Conservation (phyloP, 2,113 vertebrate genomes). For the Camelus dromedarius region DNA sequence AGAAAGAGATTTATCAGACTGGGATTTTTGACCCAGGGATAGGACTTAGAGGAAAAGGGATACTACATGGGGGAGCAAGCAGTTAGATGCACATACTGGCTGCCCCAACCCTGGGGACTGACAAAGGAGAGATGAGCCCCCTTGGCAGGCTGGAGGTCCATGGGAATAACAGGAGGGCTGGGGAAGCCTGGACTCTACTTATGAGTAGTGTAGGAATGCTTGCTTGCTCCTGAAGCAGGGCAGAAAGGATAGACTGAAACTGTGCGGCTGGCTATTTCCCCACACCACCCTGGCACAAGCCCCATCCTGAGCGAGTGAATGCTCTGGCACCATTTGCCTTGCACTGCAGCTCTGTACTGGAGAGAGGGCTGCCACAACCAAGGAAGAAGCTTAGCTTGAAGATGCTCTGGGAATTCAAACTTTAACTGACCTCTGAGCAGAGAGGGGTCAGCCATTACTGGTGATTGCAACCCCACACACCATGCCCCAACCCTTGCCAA, state of each 20-base stretch:
- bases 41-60: not conserved
- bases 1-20: not conserved
- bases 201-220: not conserved
- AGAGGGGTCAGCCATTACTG: not conserved
- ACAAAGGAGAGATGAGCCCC: not conserved
- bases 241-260: not conserved
- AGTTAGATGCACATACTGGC: not conserved
- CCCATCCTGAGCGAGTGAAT: not conserved
- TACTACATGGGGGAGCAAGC: not conserved
- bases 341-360: not conserved
- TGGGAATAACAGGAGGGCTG: not conserved
- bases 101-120: not conserved
- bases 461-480: not conserved
- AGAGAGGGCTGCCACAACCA: not conserved
- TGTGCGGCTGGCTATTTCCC: not conserved
- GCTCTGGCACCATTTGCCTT: not conserved
- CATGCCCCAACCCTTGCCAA: not conserved
- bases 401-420: not conserved
- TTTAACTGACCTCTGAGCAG: not conserved
- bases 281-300: not conserved
- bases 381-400: too few species aligned
- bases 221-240: not conserved
- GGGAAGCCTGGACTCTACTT: not conserved
- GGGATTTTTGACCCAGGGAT: not conserved
- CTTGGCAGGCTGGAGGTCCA: not conserved